Base-by-base conservation (phyloP, 2,888 invertebrate species). In the Didymodactylos carnosus region DNA sequence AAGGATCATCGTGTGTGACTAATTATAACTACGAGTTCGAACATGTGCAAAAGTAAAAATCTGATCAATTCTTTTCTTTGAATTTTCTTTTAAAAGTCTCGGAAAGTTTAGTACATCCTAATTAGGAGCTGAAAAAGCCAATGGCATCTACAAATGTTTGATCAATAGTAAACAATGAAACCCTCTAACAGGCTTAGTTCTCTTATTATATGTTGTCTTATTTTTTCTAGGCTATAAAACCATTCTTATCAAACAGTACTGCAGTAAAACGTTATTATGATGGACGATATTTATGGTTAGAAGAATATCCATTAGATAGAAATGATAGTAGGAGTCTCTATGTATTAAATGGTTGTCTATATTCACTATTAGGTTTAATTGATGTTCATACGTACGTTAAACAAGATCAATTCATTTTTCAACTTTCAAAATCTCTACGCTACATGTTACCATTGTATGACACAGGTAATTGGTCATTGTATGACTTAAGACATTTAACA, bases 311-410 rank as follows among this genome's bases (percentile, higher is more conserved):
- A 0, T 29, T 53, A 6, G 53, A 53, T 16, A n/a, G n/a, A n/a
- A 97, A 97, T 0, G 88, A 88, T 73, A 97, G 97, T 0, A 88
- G 93, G 7, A 89, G 92, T 0, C 80, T 80, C 75, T 95, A 93
- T 85, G 95, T 98, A 16, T 87, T 98, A 35, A 98, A 98, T 85
- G 98, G 98, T 62, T 98, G 98, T 85, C 93, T 98, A 79, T 98
- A 95, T 85, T 91, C 97, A 0, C 86, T 98, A 11, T 87, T 98
- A 75, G 97, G 97, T 1, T 87, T 98, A 16, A 95, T 94, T 83
- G 98, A 98, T 86, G 85, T 97, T n/a, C 5, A 53, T 53, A 53
- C 53, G 29, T 16, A 29, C 8, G 53, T 29, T 53, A 6, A 10
- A 29, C 53, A 53, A 53, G 13, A 25, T 14, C 14, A 53, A 53